Evolutionary conservation across 2,888 invertebrate genomes (phyloP).

Genomic region (Acrobasis consociella): DNA sequence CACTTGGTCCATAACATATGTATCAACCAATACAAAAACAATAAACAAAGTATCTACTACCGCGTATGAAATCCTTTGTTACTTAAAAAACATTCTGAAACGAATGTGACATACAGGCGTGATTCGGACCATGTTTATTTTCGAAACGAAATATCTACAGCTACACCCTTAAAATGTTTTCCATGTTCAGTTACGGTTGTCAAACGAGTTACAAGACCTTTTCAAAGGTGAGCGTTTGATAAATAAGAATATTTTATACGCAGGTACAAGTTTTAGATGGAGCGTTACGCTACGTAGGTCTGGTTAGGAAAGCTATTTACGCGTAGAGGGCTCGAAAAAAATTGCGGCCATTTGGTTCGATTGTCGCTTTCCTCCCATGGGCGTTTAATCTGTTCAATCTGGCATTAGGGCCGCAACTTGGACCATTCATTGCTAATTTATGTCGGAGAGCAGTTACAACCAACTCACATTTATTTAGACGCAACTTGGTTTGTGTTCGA

Average conservation of each 20-base stretch:
- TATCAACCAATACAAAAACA: too few relatives aligned
- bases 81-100: background rate
- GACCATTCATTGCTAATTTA: slow-evolving; percentile 72
- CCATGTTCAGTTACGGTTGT: slow-evolving; percentile 14
- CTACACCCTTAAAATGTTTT: slow-evolving; percentile 15
- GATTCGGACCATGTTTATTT: background rate
- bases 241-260: slow-evolving; percentile 5
- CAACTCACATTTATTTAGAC: slow-evolving; percentile 34
- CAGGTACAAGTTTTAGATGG: background rate
- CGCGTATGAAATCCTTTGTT: background rate
- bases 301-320: slow-evolving; percentile 31
- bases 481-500: slow-evolving; percentile 28
- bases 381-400: slow-evolving; percentile 73
- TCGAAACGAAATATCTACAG: background rate
- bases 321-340: slow-evolving; percentile 36
- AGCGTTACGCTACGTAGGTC: background rate
- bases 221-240: slow-evolving; percentile 1
- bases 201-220: slow-evolving; percentile 15
- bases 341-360: slow-evolving; percentile 41
- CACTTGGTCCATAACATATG: too few relatives aligned
- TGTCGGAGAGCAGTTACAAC: slow-evolving; percentile 48
- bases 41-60: background rate
- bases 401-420: slow-evolving; percentile 73
- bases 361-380: slow-evolving; percentile 54
- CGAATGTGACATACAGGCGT: background rate